Conservation (phyloP, 2,888 invertebrate species). For the Agrochola circellaris region DNA sequence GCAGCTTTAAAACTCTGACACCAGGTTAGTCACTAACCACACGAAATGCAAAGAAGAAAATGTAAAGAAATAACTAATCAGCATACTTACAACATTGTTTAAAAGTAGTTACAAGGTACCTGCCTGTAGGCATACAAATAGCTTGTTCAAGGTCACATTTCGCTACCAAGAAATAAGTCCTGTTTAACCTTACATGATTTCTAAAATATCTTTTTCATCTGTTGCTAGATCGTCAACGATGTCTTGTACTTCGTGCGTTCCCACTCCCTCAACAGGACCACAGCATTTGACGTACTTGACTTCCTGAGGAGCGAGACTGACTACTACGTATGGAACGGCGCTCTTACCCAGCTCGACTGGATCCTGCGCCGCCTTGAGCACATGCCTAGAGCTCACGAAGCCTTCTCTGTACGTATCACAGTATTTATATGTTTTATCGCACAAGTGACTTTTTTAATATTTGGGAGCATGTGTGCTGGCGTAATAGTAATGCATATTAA, state of each 20-base stretch:
- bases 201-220: conserved; percentile 1
- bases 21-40: too few relatives aligned
- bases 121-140: background rate
- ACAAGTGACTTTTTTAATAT: background rate
- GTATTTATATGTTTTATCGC: background rate
- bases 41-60: too few relatives aligned
- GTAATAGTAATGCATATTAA: background rate
- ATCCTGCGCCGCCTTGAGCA: conserved; percentile 84
- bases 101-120: background rate
- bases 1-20: too few relatives aligned
- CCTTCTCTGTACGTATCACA: conserved; percentile 77
- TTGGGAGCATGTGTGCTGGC: background rate
- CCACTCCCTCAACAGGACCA: conserved; percentile 87
- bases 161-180: background rate
- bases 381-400: conserved; percentile 75
- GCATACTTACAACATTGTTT: background rate
- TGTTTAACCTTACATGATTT: background rate
- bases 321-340: conserved; percentile 95
- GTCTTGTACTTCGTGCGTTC: conserved; percentile 92
- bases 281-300: conserved; percentile 91
- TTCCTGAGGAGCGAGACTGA: conserved; percentile 93
- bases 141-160: background rate
- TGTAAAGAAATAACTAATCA: background rate
- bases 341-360: conserved; percentile 89
- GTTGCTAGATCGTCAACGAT: conserved; percentile 93